Evolutionary conservation across 2,888 invertebrate species (phyloP).

Genomic region (Himalopsyche tibetana): DNA sequence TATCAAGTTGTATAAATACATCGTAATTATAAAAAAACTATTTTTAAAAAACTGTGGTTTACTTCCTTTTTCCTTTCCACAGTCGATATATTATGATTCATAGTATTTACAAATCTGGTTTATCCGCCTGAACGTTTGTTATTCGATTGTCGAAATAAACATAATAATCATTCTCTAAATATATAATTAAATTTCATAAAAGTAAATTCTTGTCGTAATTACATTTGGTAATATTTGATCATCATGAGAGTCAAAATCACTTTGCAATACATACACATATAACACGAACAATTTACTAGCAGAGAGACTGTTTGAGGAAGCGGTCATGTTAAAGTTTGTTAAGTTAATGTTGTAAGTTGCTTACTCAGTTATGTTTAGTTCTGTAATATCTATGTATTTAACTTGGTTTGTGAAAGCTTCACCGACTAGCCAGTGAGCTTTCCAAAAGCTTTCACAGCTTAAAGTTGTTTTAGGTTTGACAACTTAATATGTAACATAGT

Average conservation of each 20-base stretch:
- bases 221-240: too few relatives aligned
- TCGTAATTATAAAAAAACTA: too few relatives aligned
- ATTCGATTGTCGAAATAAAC: too few relatives aligned
- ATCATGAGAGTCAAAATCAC: neutral
- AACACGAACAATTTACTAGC: slow-evolving; percentile 2
- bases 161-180: too few relatives aligned
- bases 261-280: neutral
- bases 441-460: neutral
- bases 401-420: neutral
- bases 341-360: slow-evolving; percentile 5
- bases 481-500: neutral
- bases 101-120: too few relatives aligned
- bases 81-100: too few relatives aligned
- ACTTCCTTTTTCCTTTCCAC: too few relatives aligned
- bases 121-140: too few relatives aligned
- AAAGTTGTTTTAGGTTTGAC: slow-evolving; percentile 2
- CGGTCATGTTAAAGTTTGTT: neutral
- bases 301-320: neutral
- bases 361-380: slow-evolving; percentile 6
- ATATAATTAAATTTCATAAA: too few relatives aligned
- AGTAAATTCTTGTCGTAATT: too few relatives aligned
- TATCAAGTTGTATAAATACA: too few relatives aligned
- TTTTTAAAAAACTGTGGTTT: too few relatives aligned
- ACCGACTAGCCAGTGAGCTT: neutral
- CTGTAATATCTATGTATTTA: neutral